phyloP scores from a whole-genome alignment of 2,797 vertebrate species.

The Phaenicophaeus curvirostris region DNA sequence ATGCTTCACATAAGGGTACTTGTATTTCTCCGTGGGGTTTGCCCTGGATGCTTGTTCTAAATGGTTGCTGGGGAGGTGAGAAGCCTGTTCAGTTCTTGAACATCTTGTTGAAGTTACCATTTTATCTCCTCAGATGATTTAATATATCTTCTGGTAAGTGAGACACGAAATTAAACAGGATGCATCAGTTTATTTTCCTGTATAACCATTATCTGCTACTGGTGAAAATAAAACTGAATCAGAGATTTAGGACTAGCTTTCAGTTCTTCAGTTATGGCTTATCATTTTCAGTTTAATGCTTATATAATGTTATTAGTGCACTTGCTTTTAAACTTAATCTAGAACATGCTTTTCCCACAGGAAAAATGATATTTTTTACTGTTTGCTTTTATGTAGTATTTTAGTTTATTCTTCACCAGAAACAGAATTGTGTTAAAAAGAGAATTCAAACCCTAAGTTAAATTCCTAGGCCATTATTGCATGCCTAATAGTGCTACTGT shows the following conservation, averaged over 20 bases:
- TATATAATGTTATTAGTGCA: background rate
- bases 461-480: background rate
- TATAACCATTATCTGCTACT: background rate
- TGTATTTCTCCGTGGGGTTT: background rate
- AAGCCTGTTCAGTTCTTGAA: background rate
- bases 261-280: background rate
- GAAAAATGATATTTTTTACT: background rate
- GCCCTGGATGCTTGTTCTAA: background rate
- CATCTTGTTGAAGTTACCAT: background rate
- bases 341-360: background rate
- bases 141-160: background rate
- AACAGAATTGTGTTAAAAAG: background rate
- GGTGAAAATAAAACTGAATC: constrained; percentile 3
- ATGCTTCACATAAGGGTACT: background rate
- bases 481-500: background rate
- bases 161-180: background rate
- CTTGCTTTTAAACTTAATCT: constrained; percentile 24
- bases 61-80: background rate
- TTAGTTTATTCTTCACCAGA: background rate
- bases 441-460: background rate
- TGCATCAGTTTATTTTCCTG: background rate
- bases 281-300: background rate
- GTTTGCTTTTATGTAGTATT: background rate
- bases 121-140: background rate
- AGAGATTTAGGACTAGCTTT: background rate